Percentiles rank a stretch among this genome's conserved stretches.
These are phyloP conservation scores for Melikaiella ostensackeni DNA, from an alignment of 2,888 invertebrate genomes.

Conservation along the genomic window DNA sequence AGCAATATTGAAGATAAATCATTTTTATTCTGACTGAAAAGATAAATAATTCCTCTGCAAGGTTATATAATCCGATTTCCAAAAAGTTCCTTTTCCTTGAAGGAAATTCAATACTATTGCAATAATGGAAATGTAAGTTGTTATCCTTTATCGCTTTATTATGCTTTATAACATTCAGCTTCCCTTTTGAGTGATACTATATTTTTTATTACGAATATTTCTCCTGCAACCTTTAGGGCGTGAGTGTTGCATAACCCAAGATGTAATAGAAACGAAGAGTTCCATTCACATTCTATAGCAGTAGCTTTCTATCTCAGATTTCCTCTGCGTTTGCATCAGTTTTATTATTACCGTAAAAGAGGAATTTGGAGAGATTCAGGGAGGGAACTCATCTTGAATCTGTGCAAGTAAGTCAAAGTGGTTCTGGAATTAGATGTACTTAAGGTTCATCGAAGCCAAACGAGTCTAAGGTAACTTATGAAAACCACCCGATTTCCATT, in stretches of 20 bases:
- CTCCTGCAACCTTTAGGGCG: conserved; percentile 1
- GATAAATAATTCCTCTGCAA: not conserved
- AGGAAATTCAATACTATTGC: not conserved
- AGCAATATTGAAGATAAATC: not conserved
- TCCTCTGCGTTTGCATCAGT: conserved; percentile 24
- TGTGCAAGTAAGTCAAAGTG: conserved; percentile 33
- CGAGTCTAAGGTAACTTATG: conserved; percentile 51
- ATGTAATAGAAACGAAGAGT: conserved; percentile 6
- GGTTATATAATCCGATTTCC: not conserved
- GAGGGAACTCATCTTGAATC: conserved; percentile 12
- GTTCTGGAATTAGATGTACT: conserved; percentile 31
- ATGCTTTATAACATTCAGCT: not conserved
- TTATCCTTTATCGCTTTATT: not conserved
- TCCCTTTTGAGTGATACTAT: not conserved
- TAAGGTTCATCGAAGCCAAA: conserved; percentile 44
- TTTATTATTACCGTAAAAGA: conserved; percentile 31
- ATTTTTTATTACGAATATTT: conserved; percentile 24
- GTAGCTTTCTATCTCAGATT: conserved; percentile 19
- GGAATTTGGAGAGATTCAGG: conserved; percentile 5
- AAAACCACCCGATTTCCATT: conserved; percentile 53
- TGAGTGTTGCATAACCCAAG: not conserved
- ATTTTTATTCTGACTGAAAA: not conserved
- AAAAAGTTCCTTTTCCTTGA: not conserved
- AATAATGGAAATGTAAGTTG: not conserved
- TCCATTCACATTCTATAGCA: conserved; percentile 24